Evolutionary conservation across 2,888 invertebrate genomes (phyloP).

Genomic region (Holacanthella duospinosa): DNA sequence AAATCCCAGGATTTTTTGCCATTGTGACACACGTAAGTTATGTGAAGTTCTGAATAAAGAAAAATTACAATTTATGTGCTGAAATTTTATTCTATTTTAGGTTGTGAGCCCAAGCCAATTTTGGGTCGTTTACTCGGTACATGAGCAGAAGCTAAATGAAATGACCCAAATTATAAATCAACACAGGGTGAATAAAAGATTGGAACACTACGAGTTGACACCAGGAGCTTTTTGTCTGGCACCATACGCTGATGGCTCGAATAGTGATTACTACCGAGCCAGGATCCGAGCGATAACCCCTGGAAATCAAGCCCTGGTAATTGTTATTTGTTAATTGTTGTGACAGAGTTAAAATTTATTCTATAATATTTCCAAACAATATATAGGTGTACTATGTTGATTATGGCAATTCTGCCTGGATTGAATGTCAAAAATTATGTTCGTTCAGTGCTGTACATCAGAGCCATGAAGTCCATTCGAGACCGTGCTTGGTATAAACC

Average conservation of each 20-base stretch:
- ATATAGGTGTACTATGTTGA: constrained; percentile 66
- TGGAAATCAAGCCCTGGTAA: no score
- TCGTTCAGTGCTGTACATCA: constrained; percentile 3
- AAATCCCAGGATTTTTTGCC: constrained; percentile 50
- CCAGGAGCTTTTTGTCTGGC: constrained; percentile 29
- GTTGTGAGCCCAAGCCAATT: constrained; percentile 29
- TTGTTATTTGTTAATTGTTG: no score
- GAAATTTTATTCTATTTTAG: constrained; percentile 13
- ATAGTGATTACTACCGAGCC: constrained; percentile 21
- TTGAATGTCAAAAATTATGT: constrained; percentile 11
- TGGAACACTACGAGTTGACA: constrained; percentile 9
- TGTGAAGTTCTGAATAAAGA: no score
- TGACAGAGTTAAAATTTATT: no score
- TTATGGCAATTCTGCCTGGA: constrained; percentile 53
- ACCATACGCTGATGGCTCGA: constrained; percentile 11
- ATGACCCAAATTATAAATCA: constrained; percentile 20
- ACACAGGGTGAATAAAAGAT: constrained; percentile 5
- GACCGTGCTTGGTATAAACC: not conserved
- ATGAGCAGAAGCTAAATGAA: constrained; percentile 8
- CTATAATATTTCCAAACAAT: no score
- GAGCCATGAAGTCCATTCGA: not conserved
- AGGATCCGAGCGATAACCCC: constrained; percentile 20
- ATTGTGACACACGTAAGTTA: constrained; percentile 50
- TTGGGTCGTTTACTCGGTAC: constrained; percentile 21
- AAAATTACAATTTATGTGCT: not conserved